Conservation (phyloP, 2,113 vertebrate species). For the Anoura caudifer region DNA sequence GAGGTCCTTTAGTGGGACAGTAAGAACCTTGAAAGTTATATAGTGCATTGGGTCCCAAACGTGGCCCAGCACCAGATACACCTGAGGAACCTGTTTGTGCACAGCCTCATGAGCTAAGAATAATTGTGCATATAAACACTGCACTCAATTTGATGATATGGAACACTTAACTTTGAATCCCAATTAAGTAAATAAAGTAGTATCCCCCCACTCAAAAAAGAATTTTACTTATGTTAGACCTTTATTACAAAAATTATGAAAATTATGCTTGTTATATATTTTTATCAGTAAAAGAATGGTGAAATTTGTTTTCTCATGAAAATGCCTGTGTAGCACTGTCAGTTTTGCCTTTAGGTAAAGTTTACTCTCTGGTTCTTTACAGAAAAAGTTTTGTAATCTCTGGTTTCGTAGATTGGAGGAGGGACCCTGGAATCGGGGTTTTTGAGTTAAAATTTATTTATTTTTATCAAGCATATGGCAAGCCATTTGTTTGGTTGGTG, state of each 20-base stretch:
- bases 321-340: not conserved
- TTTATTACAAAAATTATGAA: not conserved
- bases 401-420: not conserved
- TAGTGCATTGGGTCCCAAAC: not conserved
- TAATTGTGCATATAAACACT: not conserved
- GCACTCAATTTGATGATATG: not conserved
- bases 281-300: slow-evolving; percentile 34
- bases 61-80: not conserved
- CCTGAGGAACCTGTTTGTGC: not conserved
- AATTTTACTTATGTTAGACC: not conserved
- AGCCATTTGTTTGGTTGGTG: not conserved
- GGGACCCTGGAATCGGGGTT: not conserved
- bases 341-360: not conserved
- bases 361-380: not conserved
- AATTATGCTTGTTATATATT: not conserved
- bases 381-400: not conserved
- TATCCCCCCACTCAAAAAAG: not conserved
- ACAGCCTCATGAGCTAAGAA: not conserved
- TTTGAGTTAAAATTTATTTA: not conserved
- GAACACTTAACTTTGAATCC: not conserved
- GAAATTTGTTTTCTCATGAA: not conserved
- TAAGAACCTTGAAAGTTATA: not conserved
- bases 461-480: not conserved
- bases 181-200: not conserved
- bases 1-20: not conserved